phyloP scores from a whole-genome alignment of 1,140 invertebrate species.

The Acromyrmex charruanus region DNA sequence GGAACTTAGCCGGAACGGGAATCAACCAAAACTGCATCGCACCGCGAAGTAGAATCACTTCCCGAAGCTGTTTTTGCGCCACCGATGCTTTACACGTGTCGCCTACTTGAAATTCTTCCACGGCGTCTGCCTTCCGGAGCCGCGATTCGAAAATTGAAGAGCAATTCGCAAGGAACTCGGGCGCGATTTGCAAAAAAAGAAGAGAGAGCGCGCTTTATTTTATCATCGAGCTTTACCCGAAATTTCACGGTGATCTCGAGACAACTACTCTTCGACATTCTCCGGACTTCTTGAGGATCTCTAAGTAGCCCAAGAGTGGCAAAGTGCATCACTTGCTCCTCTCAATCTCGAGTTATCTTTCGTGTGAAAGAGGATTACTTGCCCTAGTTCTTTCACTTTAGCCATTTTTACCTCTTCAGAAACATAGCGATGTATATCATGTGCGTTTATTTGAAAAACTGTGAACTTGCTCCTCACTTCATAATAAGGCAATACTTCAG shows the following conservation, averaged over 20 bases:
- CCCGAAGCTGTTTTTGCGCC: constrained; percentile 40
- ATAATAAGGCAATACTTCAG: constrained; percentile 5
- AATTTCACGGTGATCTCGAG: constrained; percentile 49
- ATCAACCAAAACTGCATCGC: constrained; percentile 47
- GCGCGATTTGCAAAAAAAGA: constrained; percentile 7
- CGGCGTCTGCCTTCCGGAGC: constrained; percentile 35
- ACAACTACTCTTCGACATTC: constrained; percentile 32
- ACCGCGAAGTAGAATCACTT: constrained; percentile 57
- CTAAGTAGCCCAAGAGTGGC: constrained; percentile 46
- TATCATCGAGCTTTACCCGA: constrained; percentile 46
- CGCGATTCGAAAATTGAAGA: constrained; percentile 51
- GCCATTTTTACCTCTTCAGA: constrained; percentile 53
- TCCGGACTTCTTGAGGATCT: constrained; percentile 34
- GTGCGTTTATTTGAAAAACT: constrained; percentile 29
- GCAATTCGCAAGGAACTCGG: constrained; percentile 23
- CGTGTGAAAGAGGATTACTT: constrained; percentile 52
- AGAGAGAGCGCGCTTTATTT: constrained; percentile 29
- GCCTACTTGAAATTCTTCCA: constrained; percentile 61
- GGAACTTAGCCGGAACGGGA: constrained; percentile 42
- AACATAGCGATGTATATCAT: constrained; percentile 15
- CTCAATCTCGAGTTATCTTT: constrained; percentile 63
- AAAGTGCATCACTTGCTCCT: constrained; percentile 54
- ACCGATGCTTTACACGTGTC: constrained; percentile 54
- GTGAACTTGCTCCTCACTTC: not conserved
- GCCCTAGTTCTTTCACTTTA: constrained; percentile 44